Base-by-base conservation (phyloP, 2,888 invertebrate genomes). In the Biston stratarius region DNA sequence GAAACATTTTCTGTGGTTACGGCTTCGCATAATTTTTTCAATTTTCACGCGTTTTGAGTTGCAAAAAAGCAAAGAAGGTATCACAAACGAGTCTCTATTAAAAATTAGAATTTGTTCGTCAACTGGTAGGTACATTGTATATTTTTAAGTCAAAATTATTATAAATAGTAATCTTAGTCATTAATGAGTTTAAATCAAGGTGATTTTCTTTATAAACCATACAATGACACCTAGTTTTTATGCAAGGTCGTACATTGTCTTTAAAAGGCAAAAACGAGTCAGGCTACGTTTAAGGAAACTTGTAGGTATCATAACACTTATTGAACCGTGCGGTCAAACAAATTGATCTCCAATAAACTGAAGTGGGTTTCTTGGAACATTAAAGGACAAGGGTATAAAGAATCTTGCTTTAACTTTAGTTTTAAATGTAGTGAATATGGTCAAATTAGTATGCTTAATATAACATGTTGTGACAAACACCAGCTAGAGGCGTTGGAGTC, bases 211-310 rank as follows among this genome's bases (percentile, higher is more conserved):
- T 61, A 45, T 70, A 58, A 68, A 45, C 51, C 58, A 55, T 64
- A 68, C 72, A 75, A 71, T 73, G 69, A 64, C 69, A 65, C 61
- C 63, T 45, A 38, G 60, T 67, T 70, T 71, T 73, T 69, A 61
- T 66, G 6, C 10, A 38, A 74, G 74, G 71, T 71, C 72, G 66
- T 45, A 10, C 52, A 60, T 64, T 71, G 53, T 61, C 65, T 62
- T 34, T 57, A 64, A 66, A 69, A 71, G 64, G 72, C 63, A 70
- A 69, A 71, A 74, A 69, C 68, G 6, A 44, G 65, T 67, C 42
- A 12, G 65, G 49, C 48, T 47, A 48, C 38, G 51, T 12, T 14
- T 56, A 58, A 62, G 67, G 62, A 66, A 67, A 49, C 67, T 57
- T 61, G 55, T 51, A 45, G 8, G 24, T 24, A 24, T 24, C 1